A percentile compares a stretch with the other conserved stretches of the same genome.
phyloP scores from a whole-genome alignment of 2,797 vertebrate genomes.

The Gymnothorax javanicus region DNA sequence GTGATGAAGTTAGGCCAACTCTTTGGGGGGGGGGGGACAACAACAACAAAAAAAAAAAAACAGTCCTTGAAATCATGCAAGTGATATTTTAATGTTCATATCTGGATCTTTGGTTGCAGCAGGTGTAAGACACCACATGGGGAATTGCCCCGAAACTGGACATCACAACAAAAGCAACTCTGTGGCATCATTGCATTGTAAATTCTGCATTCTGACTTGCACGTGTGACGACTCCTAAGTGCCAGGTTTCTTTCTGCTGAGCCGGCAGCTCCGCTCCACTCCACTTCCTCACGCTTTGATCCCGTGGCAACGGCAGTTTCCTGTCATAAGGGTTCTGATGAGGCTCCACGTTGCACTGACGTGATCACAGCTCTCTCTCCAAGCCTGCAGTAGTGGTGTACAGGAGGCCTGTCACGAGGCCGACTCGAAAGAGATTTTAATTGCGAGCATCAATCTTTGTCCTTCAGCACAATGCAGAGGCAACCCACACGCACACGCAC shows the following conservation, averaged over 20 bases:
- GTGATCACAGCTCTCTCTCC: neutral
- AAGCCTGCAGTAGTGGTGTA: conserved; percentile 21
- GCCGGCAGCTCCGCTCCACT: neutral
- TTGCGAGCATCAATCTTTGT: conserved; percentile 32
- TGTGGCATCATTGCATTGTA: neutral
- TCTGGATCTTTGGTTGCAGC: neutral
- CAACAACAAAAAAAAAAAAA: neutral
- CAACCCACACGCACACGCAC: neutral
- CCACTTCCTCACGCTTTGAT: conserved; percentile 25
- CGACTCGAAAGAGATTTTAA: conserved; percentile 32
- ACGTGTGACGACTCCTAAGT: conserved; percentile 18
- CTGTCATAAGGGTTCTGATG: conserved; percentile 32
- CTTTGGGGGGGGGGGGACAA: neutral
- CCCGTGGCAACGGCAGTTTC: conserved; percentile 16
- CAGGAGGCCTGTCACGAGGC: conserved; percentile 16
- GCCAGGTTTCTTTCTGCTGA: conserved; percentile 3
- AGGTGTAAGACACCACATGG: neutral
- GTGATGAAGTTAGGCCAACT: neutral
- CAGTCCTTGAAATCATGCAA: conserved; percentile 6
- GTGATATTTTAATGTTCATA: neutral
- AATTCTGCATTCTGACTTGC: neutral
- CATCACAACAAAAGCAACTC: neutral
- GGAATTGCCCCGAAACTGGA: neutral
- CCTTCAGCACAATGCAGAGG: neutral
- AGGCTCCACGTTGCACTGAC: conserved; percentile 26